Conservation (phyloP, 2,113 vertebrate genomes). For the Platycercus adscitus region DNA sequence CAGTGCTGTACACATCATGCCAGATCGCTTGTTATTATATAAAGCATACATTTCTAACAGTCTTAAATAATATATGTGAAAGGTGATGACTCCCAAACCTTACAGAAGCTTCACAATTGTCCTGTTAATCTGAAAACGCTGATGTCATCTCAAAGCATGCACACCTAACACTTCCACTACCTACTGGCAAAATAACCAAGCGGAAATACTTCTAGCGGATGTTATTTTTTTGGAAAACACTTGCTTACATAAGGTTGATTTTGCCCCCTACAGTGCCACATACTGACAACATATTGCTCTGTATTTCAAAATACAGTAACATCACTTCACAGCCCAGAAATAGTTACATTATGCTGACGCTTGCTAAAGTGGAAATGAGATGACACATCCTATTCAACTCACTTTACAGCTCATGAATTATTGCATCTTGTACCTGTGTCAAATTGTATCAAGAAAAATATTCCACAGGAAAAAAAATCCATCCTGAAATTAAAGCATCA, state of each 20-base stretch:
- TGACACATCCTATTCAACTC: background rate
- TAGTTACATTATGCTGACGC: background rate
- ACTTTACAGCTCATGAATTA: background rate
- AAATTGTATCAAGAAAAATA: background rate
- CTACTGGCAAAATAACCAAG: background rate
- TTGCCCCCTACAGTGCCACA: background rate
- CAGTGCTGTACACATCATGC: background rate
- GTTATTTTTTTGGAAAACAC: background rate
- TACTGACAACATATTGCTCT: background rate
- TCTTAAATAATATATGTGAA: background rate
- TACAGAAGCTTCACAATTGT: background rate
- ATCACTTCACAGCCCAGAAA: background rate
- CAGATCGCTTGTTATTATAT: background rate
- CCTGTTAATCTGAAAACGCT: background rate
- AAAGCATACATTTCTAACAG: background rate
- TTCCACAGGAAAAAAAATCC: background rate
- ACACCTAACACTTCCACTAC: background rate
- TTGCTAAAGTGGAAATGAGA: background rate
- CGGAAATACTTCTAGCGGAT: background rate
- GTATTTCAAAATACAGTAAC: background rate
- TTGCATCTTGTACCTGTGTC: background rate
- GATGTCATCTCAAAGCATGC: background rate
- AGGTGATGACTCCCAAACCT: background rate
- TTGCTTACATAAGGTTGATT: background rate
- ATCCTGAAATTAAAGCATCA: background rate